phyloP scores from a whole-genome alignment of 2,888 invertebrate species.

The Chrysomela aeneicollis region DNA sequence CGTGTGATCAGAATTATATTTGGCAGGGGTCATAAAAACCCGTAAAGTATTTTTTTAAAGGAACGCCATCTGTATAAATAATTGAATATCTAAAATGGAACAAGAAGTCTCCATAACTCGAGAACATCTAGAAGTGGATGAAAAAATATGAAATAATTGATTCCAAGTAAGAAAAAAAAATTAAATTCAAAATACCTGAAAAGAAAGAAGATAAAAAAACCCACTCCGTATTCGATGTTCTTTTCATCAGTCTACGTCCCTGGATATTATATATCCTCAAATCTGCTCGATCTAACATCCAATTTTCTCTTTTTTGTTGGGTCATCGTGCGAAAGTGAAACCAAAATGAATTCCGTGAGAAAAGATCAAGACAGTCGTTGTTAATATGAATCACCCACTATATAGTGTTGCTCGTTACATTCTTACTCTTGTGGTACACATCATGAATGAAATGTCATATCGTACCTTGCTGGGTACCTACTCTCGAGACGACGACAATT shows the following conservation, averaged over 20 bases:
- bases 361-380: constrained; percentile 7
- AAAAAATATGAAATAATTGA: too few relatives aligned
- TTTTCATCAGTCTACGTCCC: not conserved
- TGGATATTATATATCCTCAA: not conserved
- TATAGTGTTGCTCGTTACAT: constrained; percentile 5
- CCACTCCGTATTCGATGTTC: not conserved
- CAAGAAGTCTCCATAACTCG: too few relatives aligned
- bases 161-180: too few relatives aligned
- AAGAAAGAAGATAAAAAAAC: too few relatives aligned
- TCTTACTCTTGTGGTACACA: constrained; percentile 15
- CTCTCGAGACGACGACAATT: constrained; percentile 32
- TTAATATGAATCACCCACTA: constrained; percentile 16
- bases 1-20: too few relatives aligned
- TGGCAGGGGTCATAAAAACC: too few relatives aligned
- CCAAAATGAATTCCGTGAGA: constrained; percentile 25
- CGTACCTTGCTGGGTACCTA: constrained; percentile 17
- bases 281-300: not conserved
- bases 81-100: too few relatives aligned
- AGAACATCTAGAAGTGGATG: too few relatives aligned
- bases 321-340: constrained; percentile 8
- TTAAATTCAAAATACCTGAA: too few relatives aligned
- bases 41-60: too few relatives aligned
- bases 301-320: constrained; percentile 1
- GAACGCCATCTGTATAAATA: too few relatives aligned
- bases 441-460: constrained; percentile 33